Evolutionary conservation across 2,888 invertebrate species (phyloP).

Genomic region (Aquatica leii): DNA sequence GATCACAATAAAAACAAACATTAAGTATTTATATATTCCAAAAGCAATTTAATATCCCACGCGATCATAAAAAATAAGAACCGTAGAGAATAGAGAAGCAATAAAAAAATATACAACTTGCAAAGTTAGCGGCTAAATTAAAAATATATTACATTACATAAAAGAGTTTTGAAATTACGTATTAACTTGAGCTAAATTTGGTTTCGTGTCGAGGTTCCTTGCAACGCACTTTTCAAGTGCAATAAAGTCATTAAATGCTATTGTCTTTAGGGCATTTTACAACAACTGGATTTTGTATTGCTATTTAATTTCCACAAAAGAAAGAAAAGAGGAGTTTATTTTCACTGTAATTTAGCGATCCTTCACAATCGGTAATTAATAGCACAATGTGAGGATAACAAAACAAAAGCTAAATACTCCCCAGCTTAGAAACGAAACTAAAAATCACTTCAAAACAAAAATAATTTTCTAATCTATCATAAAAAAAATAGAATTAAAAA

Average conservation of each 20-base stretch:
- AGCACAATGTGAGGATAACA: too few species aligned
- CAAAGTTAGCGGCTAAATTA: slow-evolving; percentile 1
- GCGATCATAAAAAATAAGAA: slow-evolving; percentile 7
- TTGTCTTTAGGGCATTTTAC: background rate
- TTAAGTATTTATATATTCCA: slow-evolving; percentile 12
- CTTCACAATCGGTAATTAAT: too few species aligned
- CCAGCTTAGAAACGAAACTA: too few species aligned
- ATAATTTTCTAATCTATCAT: too few species aligned
- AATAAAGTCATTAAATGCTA: background rate
- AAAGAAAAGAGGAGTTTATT: background rate
- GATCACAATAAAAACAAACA: background rate
- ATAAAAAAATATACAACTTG: slow-evolving; percentile 8
- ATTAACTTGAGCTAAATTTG: slow-evolving; percentile 1
- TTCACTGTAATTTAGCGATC: background rate
- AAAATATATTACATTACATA: slow-evolving; percentile 5
- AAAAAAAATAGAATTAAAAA: slow-evolving; percentile 3
- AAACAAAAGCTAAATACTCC: too few species aligned
- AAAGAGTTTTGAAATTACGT: background rate
- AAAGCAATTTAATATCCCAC: slow-evolving; percentile 10
- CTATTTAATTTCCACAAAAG: slow-evolving; percentile 5
- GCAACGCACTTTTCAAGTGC: background rate
- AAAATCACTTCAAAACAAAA: too few species aligned
- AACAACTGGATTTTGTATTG: slow-evolving; percentile 6
- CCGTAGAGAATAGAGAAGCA: slow-evolving; percentile 9
- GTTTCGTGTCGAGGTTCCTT: background rate